A percentile compares a stretch with the other conserved stretches of the same genome.
Conservation (phyloP, 2,888 invertebrate species). For the Teleogryllus oceanicus region DNA sequence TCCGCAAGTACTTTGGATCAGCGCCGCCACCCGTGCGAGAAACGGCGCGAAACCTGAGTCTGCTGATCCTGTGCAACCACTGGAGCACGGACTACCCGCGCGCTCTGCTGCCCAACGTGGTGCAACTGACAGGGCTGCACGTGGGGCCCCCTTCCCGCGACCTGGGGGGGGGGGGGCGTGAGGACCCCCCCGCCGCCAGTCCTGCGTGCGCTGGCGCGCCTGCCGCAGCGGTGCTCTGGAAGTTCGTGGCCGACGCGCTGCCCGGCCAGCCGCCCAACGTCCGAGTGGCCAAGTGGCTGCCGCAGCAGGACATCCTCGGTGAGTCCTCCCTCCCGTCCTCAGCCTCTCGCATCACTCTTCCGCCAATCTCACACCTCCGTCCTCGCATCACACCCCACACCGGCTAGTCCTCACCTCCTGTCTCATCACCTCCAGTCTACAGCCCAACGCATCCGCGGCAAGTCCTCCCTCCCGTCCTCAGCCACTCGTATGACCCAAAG, state of each 20-base stretch:
- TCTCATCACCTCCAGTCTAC: too few species aligned
- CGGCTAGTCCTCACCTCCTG: too few species aligned
- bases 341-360: too few species aligned
- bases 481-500: too few species aligned
- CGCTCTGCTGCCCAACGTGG: conserved; percentile 36
- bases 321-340: too few species aligned
- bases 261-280: conserved; percentile 49
- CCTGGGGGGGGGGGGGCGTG: too few species aligned
- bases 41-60: conserved; percentile 35
- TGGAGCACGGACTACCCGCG: conserved; percentile 32
- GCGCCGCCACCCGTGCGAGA: conserved; percentile 23
- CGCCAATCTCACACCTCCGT: too few species aligned
- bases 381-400: too few species aligned
- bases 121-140: conserved; percentile 39
- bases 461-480: too few species aligned
- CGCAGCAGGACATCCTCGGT: conserved; percentile 47
- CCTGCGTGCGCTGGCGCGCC: conserved; percentile 47
- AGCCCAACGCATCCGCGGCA: too few species aligned
- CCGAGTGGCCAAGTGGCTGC: conserved; percentile 49
- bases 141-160: conserved; percentile 23
- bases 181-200: too few species aligned
- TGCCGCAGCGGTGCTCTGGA: conserved; percentile 52
- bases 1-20: conserved; percentile 27
- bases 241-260: conserved; percentile 49
- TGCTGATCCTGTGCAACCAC: conserved; percentile 38